Evolutionary conservation across 2,797 vertebrate genomes (phyloP).

Genomic region (Pseudomugil gertrudae): DNA sequence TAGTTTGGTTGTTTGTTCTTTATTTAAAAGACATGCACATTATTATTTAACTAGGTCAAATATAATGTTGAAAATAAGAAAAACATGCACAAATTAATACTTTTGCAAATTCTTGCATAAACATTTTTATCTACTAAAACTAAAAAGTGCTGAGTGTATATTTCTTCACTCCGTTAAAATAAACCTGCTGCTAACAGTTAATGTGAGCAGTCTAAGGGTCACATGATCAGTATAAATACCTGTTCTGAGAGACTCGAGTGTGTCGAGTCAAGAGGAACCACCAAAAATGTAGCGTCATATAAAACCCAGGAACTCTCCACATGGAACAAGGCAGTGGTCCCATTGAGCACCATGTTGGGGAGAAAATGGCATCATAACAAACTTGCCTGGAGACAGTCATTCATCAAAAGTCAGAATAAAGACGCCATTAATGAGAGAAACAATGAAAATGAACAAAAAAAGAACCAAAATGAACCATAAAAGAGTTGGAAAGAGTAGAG

Average conservation of each 20-base stretch:
- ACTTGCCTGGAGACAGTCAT: no score
- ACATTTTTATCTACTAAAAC: not conserved
- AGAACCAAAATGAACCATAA: no score
- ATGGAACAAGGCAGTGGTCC: not conserved
- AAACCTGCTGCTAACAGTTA: no score
- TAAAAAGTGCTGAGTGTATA: not conserved
- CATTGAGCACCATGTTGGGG: not conserved
- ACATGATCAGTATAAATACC: no score
- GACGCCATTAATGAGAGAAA: no score
- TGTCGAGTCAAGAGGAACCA: no score
- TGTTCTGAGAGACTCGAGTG: no score
- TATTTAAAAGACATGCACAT: not conserved
- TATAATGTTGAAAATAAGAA: not conserved
- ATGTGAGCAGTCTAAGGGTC: no score
- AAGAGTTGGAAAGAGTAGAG: no score
- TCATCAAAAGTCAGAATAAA: not conserved
- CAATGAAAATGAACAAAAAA: no score
- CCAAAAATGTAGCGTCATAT: not conserved
- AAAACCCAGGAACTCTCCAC: not conserved
- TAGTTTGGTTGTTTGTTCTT: not conserved
- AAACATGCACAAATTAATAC: no score
- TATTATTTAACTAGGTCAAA: not conserved
- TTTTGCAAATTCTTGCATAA: not conserved
- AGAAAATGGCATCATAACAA: not conserved
- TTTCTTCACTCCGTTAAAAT: no score